Evolutionary conservation across 2,888 invertebrate species (phyloP).

Genomic region (Harmothoe impar): DNA sequence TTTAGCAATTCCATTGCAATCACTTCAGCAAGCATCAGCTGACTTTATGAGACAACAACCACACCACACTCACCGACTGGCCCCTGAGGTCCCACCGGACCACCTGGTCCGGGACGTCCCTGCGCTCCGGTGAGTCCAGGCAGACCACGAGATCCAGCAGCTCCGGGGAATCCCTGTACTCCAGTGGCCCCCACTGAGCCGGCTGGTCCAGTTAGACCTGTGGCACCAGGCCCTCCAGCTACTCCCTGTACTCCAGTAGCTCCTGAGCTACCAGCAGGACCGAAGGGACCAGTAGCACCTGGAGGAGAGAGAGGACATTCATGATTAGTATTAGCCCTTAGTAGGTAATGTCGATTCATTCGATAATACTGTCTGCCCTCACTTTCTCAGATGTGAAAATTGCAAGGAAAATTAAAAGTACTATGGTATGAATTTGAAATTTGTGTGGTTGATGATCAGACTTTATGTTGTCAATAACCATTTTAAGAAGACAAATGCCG

Average conservation of each 20-base stretch:
- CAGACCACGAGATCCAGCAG: neutral
- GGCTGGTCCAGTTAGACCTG: constrained; percentile 31
- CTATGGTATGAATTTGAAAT: too few relatives aligned
- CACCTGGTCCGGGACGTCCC: neutral
- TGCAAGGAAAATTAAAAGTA: too few relatives aligned
- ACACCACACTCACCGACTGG: neutral
- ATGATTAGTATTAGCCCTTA: too few relatives aligned
- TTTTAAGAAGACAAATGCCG: too few relatives aligned
- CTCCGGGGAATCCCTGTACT: neutral
- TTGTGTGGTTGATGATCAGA: too few relatives aligned
- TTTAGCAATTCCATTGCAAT: too few relatives aligned
- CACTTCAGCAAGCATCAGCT: too few relatives aligned
- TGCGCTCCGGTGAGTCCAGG: constrained; percentile 15
- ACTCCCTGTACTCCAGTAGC: constrained; percentile 16
- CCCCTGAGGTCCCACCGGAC: constrained; percentile 46
- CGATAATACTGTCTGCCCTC: too few relatives aligned
- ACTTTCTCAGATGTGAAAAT: too few relatives aligned
- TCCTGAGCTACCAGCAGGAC: constrained; percentile 85
- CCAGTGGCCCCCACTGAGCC: constrained; percentile 43
- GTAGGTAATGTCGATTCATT: too few relatives aligned
- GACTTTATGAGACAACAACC: too few relatives aligned
- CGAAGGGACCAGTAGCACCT: constrained; percentile 63
- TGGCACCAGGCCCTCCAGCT: constrained; percentile 31
- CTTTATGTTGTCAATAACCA: too few relatives aligned
- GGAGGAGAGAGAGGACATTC: neutral